Base-by-base conservation (phyloP, 2,113 vertebrate genomes). In the Vireo altiloquus region DNA sequence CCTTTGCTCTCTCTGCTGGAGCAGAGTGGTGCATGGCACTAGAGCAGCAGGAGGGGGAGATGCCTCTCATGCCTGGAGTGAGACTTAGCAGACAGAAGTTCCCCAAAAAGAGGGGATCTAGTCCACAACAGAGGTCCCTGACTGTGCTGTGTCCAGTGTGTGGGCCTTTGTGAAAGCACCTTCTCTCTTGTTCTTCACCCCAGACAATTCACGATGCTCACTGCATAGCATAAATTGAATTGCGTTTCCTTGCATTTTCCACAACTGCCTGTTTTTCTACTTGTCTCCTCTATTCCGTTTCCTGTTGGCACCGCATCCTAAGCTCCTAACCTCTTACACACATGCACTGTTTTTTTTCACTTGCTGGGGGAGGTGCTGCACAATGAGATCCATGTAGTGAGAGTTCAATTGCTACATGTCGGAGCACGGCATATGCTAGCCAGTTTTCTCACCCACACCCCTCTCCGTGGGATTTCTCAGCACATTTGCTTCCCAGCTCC, bases 391-490 rank as follows among this genome's bases (percentile, higher is more conserved):
- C 84, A 18, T 84, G 87, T 88, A 94, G 89, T 15, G 69, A 93
- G 93, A 94, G 92, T 92, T 90, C 91, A 77, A 47, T 89, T 70
- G 82, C 91, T 89, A 2, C 53, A 75, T 53, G 85, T 72, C 2
- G 1, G 84, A 95, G 90, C 76, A 46, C 25, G 3, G 12, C 94
- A 82, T 92, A 81, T 93, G 95, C 87, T 93, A 95, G 95, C 92
- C 95, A 96, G 92, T 94, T 94, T 96, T 97, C 94, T 97, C 96
- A 94, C 95, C 91, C 95, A 61, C 92, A 92, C 92, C 77, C 90
- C 69, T 94, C 92, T 89, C 93, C 49, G 63, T 96, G 95, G 96
- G 96, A 95, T 95, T 97, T 95, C 92, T 94, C 94, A 70, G 74
- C 87, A 85, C 89, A 80, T 91, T 96, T 94, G 74, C 95, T 91